Evolutionary conservation across 2,797 vertebrate genomes (phyloP), one percentile per base, ranked within the genome.

Genomic region (Tinamus major): DNA sequence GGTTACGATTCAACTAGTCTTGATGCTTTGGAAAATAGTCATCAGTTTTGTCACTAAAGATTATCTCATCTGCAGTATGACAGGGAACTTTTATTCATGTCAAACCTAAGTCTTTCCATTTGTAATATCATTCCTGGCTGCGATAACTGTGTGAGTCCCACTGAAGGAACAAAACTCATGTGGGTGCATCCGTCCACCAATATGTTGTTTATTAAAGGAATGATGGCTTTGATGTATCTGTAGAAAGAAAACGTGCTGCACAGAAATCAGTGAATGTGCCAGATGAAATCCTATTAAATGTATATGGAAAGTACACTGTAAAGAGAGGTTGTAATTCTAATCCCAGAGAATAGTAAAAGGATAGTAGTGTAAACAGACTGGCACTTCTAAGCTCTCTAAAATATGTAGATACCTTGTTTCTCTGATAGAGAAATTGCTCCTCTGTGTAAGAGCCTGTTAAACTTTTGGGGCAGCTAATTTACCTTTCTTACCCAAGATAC

Each of bases 121-220:
- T 68, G 10, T 18, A 51, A 27, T 18, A 6, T 12, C 24, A 8
- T 21, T 13, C 17, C 51, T 56, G 29, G 29, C 19, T 79, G 15
- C 29, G 18, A 6, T 19, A 27, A 16, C 16, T 15, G 21, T n/a
- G 27, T 37, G 16, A 77, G 35, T 49, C 42, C 39, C 13, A 6
- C 2, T 39, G 33, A 46, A 12, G 3, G 37, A 74, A 75, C 2
- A 0, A 2, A 6, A 23, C 14, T 65, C 33, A 1, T 6, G 8
- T 17, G 44, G 29, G 18, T 64, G 10, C 48, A 51, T 55, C 37
- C 2, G 0, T 56, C 41, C 75, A 4, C 15, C 37, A 59, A 7
- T 44, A 17, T 5, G 17, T 7, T 18, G 1, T n/a, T 10, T 44
- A 35, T n/a, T 71, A 62, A 41, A 67, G 27, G 21, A 71, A 8